phyloP scores from a whole-genome alignment of 35 echinoderm and acorn worm species.

The Patiria miniata region DNA sequence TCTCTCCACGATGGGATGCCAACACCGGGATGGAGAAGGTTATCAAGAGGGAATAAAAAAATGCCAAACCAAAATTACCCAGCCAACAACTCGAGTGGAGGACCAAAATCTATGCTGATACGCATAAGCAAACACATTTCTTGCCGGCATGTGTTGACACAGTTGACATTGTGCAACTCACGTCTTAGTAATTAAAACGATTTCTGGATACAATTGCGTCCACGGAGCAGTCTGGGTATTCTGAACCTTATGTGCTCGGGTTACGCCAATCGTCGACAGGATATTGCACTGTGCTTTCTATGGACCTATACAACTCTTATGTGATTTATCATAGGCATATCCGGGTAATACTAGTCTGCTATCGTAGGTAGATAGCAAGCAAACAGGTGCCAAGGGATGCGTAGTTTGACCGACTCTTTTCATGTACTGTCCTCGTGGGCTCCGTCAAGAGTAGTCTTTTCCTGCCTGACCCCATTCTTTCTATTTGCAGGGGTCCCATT shows the following conservation, averaged over 20 bases:
- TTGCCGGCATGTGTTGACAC: not conserved
- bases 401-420: no score
- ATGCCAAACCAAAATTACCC: not conserved
- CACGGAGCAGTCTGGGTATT: not conserved
- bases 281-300: slow-evolving; percentile 1
- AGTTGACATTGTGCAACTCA: slow-evolving; percentile 22
- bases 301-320: not conserved
- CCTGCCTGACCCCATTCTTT: no score
- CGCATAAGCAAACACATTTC: not conserved
- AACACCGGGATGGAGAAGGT: no score
- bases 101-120: not conserved
- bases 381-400: no score
- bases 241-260: not conserved
- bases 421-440: no score
- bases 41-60: not conserved
- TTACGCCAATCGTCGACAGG: not conserved
- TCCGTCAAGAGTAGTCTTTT: no score
- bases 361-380: not conserved
- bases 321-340: not conserved
- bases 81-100: not conserved
- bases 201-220: not conserved
- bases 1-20: no score
- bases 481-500: no score
- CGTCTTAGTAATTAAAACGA: slow-evolving; percentile 21
- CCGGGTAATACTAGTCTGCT: not conserved